These are phyloP conservation scores for Donacobius atricapilla DNA, from an alignment of 2,113 vertebrate genomes.

Conservation along the genomic window DNA sequence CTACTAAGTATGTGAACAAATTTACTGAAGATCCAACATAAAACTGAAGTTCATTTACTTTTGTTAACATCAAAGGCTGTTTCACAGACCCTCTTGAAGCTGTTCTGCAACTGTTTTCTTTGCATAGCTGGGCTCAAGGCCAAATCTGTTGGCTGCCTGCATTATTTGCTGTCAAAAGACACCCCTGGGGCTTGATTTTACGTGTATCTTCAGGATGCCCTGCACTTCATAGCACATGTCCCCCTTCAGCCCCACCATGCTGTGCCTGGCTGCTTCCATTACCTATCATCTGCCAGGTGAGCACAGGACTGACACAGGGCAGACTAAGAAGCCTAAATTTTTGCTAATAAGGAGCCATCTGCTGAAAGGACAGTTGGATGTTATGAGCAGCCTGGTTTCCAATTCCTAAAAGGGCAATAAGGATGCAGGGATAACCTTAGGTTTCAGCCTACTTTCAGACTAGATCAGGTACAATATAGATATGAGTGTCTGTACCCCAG, in stretches of 20 bases:
- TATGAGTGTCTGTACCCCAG: background rate
- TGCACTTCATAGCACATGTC: background rate
- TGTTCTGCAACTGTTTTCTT: background rate
- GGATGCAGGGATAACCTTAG: background rate
- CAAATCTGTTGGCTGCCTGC: background rate
- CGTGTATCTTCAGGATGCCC: background rate
- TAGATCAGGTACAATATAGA: background rate
- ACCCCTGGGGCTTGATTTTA: background rate
- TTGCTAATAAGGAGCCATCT: background rate
- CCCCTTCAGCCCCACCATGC: background rate
- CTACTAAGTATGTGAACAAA: background rate
- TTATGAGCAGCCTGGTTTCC: background rate
- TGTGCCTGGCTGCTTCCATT: background rate
- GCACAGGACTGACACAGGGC: background rate
- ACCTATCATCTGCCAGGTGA: background rate
- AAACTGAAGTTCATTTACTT: background rate
- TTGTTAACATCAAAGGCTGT: background rate
- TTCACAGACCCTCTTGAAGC: background rate
- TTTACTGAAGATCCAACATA: background rate
- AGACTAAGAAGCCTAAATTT: background rate
- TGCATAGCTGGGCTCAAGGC: background rate
- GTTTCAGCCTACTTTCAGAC: background rate
- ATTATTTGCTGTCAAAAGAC: background rate
- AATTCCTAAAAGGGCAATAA: background rate
- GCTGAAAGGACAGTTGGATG: background rate